A percentile compares a stretch with the other conserved stretches of the same genome.
These are phyloP conservation scores for Blastobasis adustella DNA, from an alignment of 2,888 invertebrate genomes.

Conservation along the genomic window DNA sequence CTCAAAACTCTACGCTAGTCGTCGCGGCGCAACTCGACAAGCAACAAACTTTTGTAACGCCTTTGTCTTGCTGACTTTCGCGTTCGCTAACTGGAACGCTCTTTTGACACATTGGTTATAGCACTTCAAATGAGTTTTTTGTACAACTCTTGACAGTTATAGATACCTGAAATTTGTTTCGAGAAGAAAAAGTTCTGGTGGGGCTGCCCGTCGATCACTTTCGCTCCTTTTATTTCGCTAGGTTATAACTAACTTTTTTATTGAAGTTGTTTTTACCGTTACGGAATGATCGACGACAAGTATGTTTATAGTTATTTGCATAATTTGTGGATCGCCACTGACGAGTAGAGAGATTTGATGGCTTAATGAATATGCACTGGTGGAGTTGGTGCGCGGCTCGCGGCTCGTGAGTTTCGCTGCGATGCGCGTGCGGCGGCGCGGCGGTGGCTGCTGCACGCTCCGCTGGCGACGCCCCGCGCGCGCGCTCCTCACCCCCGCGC, in stretches of 20 bases:
- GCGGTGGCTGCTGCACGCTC: conserved; percentile 54
- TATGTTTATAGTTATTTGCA: conserved; percentile 13
- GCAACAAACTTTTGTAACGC: conserved; percentile 54
- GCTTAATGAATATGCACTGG: conserved; percentile 31
- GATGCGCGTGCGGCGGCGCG: conserved; percentile 33
- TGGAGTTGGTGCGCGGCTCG: conserved; percentile 31
- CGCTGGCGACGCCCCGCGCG: conserved; percentile 51
- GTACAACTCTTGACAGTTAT: conserved; percentile 21
- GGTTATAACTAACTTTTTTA: too few species aligned
- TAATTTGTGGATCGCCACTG: conserved; percentile 22
- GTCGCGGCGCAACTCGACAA: conserved; percentile 36
- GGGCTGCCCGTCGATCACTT: neutral
- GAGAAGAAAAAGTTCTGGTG: neutral
- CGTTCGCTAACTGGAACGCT: conserved; percentile 52
- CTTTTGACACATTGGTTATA: conserved; percentile 33
- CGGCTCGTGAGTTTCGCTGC: conserved; percentile 53
- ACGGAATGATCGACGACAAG: too few species aligned
- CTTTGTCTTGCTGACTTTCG: conserved; percentile 63
- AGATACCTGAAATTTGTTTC: conserved; percentile 18
- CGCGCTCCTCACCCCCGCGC: conserved; percentile 49
- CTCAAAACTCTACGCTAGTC: conserved; percentile 35
- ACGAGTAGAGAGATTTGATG: conserved; percentile 18
- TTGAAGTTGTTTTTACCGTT: too few species aligned
- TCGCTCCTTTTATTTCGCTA: neutral
- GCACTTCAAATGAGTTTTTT: conserved; percentile 23